Evolutionary conservation across 2,888 invertebrate genomes (phyloP), one percentile per base, ranked within the genome.

Genomic region (Agrotis segetum): DNA sequence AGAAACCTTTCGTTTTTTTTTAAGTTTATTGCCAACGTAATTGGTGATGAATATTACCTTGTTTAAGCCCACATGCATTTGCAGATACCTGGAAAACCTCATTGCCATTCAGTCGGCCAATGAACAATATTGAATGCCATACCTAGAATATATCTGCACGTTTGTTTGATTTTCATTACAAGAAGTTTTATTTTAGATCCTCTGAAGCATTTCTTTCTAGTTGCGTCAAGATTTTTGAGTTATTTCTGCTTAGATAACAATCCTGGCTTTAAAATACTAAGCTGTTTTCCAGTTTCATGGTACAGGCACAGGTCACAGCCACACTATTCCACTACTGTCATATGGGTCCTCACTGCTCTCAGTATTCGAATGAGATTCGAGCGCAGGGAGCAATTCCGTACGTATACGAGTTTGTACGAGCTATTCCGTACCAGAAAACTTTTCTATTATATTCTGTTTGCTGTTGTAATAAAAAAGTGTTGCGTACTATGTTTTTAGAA

Each of bases 281-380:
- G 16, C 24, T 29, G n/a, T 46, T 21, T 7, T 19, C 5, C 44
- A 34, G 9, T 68, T 49, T 64, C 60, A 34, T 76, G 64, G 77
- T 77, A 80, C 46, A 19, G 47, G 69, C 11, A 13, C 29, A 61
- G 72, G 59, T 77, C 55, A 21, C 52, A 29, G 24, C 58, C 52
- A 64, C 49, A 71, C 65, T 64, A 73, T 78, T 72, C 53, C 70
- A 64, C 64, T 21, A 56, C 56, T 55, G 67, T 78, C 71, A 73
- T 73, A 63, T 62, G 63, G 24, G 53, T 34, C 6, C 34, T 56
- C 34, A 55, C 47, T 55, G 50, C 60, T 67, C 66, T 71, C 70
- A 66, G 67, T 72, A 76, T 80, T 80, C 73, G 67, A 82, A 76
- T 74, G 77, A 82, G 80, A 82, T 83, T 71, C 52, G 80, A 77